phyloP scores from a whole-genome alignment of 2,797 vertebrate genomes.

The Crocidura indochinensis region DNA sequence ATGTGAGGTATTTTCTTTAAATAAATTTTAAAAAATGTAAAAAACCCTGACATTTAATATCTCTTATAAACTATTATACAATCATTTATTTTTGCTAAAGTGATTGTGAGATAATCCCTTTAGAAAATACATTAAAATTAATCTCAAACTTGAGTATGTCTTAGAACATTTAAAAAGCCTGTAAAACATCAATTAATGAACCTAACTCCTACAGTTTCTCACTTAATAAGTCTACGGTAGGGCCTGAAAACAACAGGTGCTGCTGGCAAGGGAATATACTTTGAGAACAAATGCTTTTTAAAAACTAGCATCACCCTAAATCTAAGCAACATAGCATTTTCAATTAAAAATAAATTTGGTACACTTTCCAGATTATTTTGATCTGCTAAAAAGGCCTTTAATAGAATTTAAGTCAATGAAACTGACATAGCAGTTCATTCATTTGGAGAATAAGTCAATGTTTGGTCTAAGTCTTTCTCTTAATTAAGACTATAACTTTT shows the following conservation, averaged over 20 bases:
- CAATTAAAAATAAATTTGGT: slow-evolving; percentile 59
- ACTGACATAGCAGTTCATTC: slow-evolving; percentile 27
- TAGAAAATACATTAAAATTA: slow-evolving; percentile 43
- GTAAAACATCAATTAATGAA: slow-evolving; percentile 2
- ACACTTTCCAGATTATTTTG: slow-evolving; percentile 43
- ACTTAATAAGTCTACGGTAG: not conserved
- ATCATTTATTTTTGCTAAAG: slow-evolving; percentile 52
- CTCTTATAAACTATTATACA: slow-evolving; percentile 27
- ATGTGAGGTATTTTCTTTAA: too few species aligned
- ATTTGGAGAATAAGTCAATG: not conserved
- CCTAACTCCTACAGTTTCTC: slow-evolving; percentile 12
- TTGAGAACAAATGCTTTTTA: slow-evolving; percentile 27
- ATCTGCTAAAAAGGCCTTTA: slow-evolving; percentile 20
- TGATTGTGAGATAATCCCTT: slow-evolving; percentile 27
- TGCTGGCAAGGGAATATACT: slow-evolving; percentile 5
- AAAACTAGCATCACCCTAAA: slow-evolving; percentile 58
- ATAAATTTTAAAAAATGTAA: too few species aligned
- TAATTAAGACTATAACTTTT: slow-evolving; percentile 47
- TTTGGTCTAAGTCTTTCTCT: slow-evolving; percentile 54
- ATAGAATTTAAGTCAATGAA: slow-evolving; percentile 53
- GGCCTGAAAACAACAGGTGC: not conserved
- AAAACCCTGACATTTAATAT: slow-evolving; percentile 8
- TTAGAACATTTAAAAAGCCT: slow-evolving; percentile 1
- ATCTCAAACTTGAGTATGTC: slow-evolving; percentile 29
- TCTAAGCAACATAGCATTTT: slow-evolving; percentile 46